Conservation (phyloP, 2,888 invertebrate species). For the Synanthedon vespiformis region DNA sequence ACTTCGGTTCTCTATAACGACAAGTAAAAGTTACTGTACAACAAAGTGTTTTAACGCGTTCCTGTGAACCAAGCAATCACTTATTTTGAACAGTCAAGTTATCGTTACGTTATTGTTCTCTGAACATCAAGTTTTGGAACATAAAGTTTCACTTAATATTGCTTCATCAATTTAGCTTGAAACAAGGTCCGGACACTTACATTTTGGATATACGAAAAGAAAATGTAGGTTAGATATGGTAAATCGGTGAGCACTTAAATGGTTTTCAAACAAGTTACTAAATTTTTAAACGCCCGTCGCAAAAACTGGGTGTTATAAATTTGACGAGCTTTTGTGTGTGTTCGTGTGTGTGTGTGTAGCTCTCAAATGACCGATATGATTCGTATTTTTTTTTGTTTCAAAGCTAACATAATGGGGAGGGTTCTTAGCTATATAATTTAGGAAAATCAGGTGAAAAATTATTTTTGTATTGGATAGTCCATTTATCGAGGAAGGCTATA, state of each 20-base stretch:
- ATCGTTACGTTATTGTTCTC: neutral
- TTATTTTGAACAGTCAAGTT: neutral
- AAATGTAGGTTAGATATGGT: neutral
- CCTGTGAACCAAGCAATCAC: neutral
- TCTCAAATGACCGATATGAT: no score
- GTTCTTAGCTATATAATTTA: no score
- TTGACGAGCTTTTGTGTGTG: no score
- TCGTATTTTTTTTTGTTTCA: no score
- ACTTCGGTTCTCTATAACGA: neutral
- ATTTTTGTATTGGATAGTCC: no score
- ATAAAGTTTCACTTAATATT: conserved; percentile 3
- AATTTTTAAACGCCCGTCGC: no score
- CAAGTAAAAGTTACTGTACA: neutral
- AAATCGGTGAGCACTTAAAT: neutral
- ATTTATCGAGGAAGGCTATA: no score
- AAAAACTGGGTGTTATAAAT: no score
- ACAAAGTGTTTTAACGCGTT: neutral
- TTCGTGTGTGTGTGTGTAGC: no score
- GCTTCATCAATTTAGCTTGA: conserved; percentile 1
- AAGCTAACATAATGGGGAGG: no score
- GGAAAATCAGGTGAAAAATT: no score
- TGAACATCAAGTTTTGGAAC: neutral
- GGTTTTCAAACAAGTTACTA: no score
- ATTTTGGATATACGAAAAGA: neutral
- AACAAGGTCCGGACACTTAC: conserved; percentile 1